phyloP scores from a whole-genome alignment of 1,140 invertebrate genomes.

The Caenorhabditis briggsae region DNA sequence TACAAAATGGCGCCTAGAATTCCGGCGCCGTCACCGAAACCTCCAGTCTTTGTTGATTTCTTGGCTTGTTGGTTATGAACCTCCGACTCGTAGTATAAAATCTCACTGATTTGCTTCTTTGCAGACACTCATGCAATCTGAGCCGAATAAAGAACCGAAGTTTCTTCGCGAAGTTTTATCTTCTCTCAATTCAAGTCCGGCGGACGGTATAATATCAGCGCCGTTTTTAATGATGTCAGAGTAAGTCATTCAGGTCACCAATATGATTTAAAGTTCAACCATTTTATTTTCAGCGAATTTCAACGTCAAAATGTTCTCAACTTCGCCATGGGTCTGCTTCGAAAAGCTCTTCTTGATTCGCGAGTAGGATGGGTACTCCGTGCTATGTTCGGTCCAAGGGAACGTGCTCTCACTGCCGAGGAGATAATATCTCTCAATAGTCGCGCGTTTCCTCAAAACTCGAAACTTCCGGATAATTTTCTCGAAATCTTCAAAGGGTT shows the following conservation, averaged over 20 bases:
- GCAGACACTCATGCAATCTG: conserved; percentile 12
- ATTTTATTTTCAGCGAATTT: background rate
- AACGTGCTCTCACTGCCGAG: background rate
- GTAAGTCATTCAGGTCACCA: background rate
- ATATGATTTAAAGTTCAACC: background rate
- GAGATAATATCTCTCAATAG: background rate
- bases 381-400: background rate
- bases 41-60: background rate
- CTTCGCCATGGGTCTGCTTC: background rate
- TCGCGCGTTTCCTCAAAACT: background rate
- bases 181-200: background rate
- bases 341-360: background rate
- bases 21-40: background rate
- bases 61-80: conserved; percentile 21
- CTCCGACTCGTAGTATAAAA: background rate
- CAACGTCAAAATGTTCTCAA: background rate
- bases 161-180: background rate
- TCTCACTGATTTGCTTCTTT: background rate
- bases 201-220: background rate
- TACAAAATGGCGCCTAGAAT: conserved; percentile 48
- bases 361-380: background rate
- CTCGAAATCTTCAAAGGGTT: background rate
- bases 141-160: background rate
- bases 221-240: background rate
- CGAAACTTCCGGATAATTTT: background rate